Conservation (phyloP, 2,113 vertebrate genomes). For the Petromus typicus region DNA sequence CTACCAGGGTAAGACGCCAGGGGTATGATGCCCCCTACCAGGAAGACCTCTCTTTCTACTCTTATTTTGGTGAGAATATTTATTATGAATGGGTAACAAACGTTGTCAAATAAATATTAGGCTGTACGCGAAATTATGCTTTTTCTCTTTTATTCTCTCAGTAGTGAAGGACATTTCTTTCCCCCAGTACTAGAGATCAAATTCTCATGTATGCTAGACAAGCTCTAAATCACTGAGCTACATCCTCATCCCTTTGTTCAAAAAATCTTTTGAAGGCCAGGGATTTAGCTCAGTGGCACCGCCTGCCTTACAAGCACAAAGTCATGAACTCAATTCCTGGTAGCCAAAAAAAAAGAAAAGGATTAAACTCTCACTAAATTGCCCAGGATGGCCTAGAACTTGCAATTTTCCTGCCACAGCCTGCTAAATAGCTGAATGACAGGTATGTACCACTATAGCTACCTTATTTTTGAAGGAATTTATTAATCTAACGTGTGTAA, state of each 20-base stretch:
- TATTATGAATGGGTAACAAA: neutral
- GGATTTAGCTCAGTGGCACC: too few relatives aligned
- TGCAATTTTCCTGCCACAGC: neutral
- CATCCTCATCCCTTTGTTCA: neutral
- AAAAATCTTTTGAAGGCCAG: neutral
- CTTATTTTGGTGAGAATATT: slow-evolving; percentile 2
- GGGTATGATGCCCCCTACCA: too few relatives aligned
- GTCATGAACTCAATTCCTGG: too few relatives aligned
- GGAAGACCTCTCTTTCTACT: neutral
- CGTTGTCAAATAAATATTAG: neutral
- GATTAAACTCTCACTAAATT: neutral
- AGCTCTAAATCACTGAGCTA: neutral
- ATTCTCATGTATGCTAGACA: neutral
- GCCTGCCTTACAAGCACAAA: too few relatives aligned
- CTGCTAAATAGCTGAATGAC: neutral
- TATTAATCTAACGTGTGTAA: neutral
- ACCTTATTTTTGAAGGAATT: neutral
- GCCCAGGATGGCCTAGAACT: neutral
- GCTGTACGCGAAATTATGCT: neutral
- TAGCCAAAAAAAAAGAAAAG: too few relatives aligned
- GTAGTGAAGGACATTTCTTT: neutral
- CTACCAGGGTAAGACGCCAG: neutral
- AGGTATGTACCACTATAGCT: neutral
- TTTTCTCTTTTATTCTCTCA: neutral
- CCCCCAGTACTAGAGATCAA: neutral